Evolutionary conservation across 2,888 invertebrate species (phyloP), one percentile per base, ranked within the genome.

Genomic region (Mesopsocus fuscifrons): DNA sequence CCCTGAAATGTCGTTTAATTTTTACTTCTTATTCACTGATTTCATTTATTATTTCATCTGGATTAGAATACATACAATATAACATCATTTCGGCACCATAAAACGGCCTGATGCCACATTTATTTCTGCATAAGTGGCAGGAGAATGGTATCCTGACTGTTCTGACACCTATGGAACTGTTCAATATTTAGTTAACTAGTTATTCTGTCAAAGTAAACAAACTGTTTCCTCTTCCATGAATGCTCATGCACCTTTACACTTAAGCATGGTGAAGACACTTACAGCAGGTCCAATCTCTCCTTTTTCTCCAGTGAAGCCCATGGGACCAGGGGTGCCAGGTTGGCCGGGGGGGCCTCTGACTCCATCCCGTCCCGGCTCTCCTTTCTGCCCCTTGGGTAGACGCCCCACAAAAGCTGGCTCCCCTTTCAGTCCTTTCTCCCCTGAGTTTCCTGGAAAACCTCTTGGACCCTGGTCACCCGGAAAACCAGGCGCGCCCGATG

Each of bases 331-430:
- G 1, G 67, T 67, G 2, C 81, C 81, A 3, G 72, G 69, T 31
- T 68, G 62, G 11, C 82, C 82, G 8, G 67, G 63, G 6, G 63
- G 61, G 33, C 83, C 82, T n/a, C 51, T 44, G 41, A 71, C 70
- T 34, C 91, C 91, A 53, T 78, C 74, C 31, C 69, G 60, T 41
- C 88, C 83, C 3, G 77, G 77, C 59, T 87, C 85, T 56, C 89
- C 89, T 55, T 88, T 87, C 57, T 83, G 78, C 30, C 89, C 89
- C 58, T 81, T 81, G 1, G 71, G 66, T 50, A 72, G 70, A 17
- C 70, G 65, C 45, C 78, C 77, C 26, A 73, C 72, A 49, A 74
- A 73, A 0, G 84, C 85, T 1, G 82, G 69, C 57, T 83, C 81
- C 54, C 88, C 88, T 59, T 83, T 85, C 11, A 75, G 72, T 50